Evolutionary conservation across 1,140 invertebrate species (phyloP).

Genomic region (Oscheius sp.): DNA sequence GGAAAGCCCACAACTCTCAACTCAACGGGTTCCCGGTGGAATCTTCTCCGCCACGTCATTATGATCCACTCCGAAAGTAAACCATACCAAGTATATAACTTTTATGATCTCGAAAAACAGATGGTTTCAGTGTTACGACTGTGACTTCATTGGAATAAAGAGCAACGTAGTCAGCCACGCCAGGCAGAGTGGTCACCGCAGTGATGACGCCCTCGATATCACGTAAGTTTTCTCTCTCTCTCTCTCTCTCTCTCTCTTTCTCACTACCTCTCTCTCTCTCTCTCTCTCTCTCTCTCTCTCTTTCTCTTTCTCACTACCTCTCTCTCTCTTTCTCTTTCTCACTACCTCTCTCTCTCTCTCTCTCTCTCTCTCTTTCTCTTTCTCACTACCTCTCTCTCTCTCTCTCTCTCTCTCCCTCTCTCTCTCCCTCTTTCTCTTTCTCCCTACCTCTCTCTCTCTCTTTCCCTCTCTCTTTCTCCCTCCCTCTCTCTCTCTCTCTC

Average conservation of each 20-base stretch:
- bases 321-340: no score
- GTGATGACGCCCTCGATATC: slow-evolving; percentile 26
- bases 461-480: background rate
- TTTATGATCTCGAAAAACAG: background rate
- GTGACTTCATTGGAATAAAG: slow-evolving; percentile 34
- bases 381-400: no score
- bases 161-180: slow-evolving; percentile 27
- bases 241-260: no score
- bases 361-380: no score
- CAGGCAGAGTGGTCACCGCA: slow-evolving; percentile 20
- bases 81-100: slow-evolving; percentile 7
- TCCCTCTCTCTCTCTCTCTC: background rate
- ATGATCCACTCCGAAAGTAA: slow-evolving; percentile 34
- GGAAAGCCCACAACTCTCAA: slow-evolving; percentile 33
- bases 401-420: background rate
- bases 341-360: no score
- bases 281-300: no score
- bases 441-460: no score
- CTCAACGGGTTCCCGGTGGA: slow-evolving; percentile 31
- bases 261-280: no score
- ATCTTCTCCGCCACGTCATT: slow-evolving; percentile 27
- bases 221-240: no score
- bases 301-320: no score
- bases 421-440: background rate
- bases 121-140: slow-evolving; percentile 26